Base-by-base conservation (phyloP, 2,113 vertebrate species). In the Saccopteryx bilineata region DNA sequence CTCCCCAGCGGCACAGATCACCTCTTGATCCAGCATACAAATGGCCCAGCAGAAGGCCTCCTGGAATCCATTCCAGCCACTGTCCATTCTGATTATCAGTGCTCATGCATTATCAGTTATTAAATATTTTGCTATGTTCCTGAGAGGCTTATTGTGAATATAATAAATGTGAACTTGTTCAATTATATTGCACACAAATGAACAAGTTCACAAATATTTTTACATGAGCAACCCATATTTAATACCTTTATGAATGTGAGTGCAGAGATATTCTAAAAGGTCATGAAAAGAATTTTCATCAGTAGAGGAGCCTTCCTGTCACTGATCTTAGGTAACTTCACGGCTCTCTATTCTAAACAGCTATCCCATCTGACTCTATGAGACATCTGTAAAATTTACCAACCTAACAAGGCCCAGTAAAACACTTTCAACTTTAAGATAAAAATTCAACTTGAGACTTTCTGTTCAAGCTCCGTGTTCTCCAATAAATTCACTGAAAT, bases 371-470 rank as follows among this genome's bases (percentile, higher is more conserved):
- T 90, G 54, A 15, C 15, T 74, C 79, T 80, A 72, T 90, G 75
- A 93, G 48, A 87, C 15, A 60, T 69, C 21, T 93, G 10, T 87
- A 82, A 21, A 90, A 82, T 58, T 71, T 93, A 82, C 5, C 63
- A 93, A 72, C 56, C 76, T 65, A 87, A 86, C 10, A 69, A 81
- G 9, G n/a, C 52, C 68, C n/a, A 82, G 5, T 63, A 93, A 87
- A 93, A 94, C 39, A 89, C 21, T 92, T 79, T 88, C 52, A 82
- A 71, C 39, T 87, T 87, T 28, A 87, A 87, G 83, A 71, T 7
- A 93, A 26, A 88, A 93, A 93, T 88, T 63, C 26, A 93, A 39
- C 48, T 87, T 58, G n/a, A 24, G 48, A n/a, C 31, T 87, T 68
- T 28, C n/a, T 90, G 39, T 93, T 83, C 78, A 83, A 93, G 75